Percentiles rank a stretch among this genome's conserved stretches.
These are phyloP conservation scores for Cryptus armator DNA, from an alignment of 2,888 invertebrate species.

Conservation along the genomic window DNA sequence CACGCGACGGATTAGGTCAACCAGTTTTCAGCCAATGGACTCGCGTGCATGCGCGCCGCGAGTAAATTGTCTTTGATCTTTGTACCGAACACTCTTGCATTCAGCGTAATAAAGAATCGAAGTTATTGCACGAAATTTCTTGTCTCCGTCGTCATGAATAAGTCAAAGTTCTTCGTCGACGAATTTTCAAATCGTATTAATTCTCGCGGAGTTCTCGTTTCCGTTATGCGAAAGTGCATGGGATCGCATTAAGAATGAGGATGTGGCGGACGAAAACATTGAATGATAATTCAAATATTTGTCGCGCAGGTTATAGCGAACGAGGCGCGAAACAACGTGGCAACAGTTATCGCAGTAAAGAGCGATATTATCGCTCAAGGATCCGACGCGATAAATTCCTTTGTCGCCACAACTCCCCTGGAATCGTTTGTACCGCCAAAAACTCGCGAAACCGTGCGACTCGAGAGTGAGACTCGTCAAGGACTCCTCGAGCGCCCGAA, in stretches of 20 bases:
- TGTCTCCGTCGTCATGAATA: constrained; percentile 33
- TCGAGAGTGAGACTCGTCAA: constrained; percentile 78
- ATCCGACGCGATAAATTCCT: constrained; percentile 59
- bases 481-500: constrained; percentile 75
- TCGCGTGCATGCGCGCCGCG: background rate
- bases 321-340: constrained; percentile 76
- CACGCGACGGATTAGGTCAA: constrained; percentile 13
- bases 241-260: constrained; percentile 38
- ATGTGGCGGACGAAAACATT: background rate
- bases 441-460: constrained; percentile 75
- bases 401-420: constrained; percentile 52
- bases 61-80: constrained; percentile 31
- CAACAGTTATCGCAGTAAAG: constrained; percentile 74
- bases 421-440: constrained; percentile 65
- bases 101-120: background rate
- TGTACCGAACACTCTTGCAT: constrained; percentile 17
- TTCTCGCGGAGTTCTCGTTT: background rate
- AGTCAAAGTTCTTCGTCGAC: constrained; percentile 29
- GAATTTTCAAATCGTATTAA: constrained; percentile 62
- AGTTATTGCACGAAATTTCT: constrained; percentile 50
- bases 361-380: constrained; percentile 68
- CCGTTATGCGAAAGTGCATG: constrained; percentile 10
- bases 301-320: constrained; percentile 75
- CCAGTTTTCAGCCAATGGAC: constrained; percentile 13
- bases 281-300: background rate